A percentile compares a stretch with the other conserved stretches of the same genome.
These are phyloP conservation scores for Pseudococcus longispinus DNA, from an alignment of 2,888 invertebrate species.

Conservation along the genomic window DNA sequence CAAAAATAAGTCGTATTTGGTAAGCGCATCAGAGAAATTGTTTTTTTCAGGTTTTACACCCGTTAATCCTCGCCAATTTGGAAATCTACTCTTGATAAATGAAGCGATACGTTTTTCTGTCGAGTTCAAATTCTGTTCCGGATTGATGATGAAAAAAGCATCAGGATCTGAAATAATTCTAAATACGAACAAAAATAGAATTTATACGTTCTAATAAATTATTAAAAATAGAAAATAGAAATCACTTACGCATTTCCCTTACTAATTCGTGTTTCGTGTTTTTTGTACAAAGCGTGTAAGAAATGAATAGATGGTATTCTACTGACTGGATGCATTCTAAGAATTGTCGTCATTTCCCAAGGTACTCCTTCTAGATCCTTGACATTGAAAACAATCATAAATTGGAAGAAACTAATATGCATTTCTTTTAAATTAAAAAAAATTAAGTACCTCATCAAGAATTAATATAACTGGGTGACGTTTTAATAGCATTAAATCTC, in stretches of 20 bases:
- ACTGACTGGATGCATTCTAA: slow-evolving; percentile 73
- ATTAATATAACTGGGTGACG: slow-evolving; percentile 72
- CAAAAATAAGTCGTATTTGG: slow-evolving; percentile 72
- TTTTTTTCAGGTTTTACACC: slow-evolving; percentile 68
- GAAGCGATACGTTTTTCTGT: slow-evolving; percentile 71
- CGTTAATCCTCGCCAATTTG: slow-evolving; percentile 70
- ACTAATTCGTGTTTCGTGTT: slow-evolving; percentile 69
- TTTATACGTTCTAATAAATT: neutral
- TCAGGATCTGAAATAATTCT: slow-evolving; percentile 61
- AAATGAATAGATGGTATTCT: slow-evolving; percentile 78
- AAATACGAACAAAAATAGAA: neutral
- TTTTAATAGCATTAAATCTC: slow-evolving; percentile 63
- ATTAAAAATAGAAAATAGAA: slow-evolving; percentile 15
- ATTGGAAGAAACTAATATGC: neutral
- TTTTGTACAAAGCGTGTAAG: slow-evolving; percentile 70
- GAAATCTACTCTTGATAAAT: slow-evolving; percentile 69
- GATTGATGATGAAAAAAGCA: slow-evolving; percentile 73
- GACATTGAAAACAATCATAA: slow-evolving; percentile 59
- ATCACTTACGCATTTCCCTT: slow-evolving; percentile 66
- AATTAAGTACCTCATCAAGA: slow-evolving; percentile 70
- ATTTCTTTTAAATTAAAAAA: slow-evolving; percentile 46
- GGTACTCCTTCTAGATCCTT: slow-evolving; percentile 78
- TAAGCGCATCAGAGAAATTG: slow-evolving; percentile 67
- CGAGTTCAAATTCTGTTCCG: slow-evolving; percentile 71
- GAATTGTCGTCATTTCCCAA: slow-evolving; percentile 76